Percentiles rank a stretch among this genome's conserved stretches.
Evolutionary conservation across 1,140 invertebrate species (phyloP).

Genomic region (Polyergus mexicanus): DNA sequence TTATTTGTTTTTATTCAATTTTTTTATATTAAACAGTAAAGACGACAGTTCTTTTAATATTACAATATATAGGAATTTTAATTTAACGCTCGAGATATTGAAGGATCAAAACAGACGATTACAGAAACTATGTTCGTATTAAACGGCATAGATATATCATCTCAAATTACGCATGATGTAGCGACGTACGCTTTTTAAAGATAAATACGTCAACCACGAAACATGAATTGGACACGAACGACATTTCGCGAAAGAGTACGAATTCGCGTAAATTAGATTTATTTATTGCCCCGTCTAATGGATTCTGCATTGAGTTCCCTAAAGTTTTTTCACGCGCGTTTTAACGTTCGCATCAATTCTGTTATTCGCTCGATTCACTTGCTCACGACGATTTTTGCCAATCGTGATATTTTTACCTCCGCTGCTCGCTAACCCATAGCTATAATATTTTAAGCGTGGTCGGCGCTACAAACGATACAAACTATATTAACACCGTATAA

Average conservation of each 20-base stretch:
- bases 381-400: constrained; percentile 30
- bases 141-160: constrained; percentile 12
- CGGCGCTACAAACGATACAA: background rate
- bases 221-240: background rate
- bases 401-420: constrained; percentile 37
- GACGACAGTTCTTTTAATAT: no score
- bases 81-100: background rate
- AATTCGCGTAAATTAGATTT: constrained; percentile 27
- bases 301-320: constrained; percentile 21
- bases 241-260: constrained; percentile 26
- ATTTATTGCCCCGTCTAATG: constrained; percentile 46
- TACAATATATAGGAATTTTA: background rate
- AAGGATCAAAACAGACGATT: background rate
- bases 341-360: constrained; percentile 50
- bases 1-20: background rate
- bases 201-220: constrained; percentile 12
- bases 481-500: constrained; percentile 45
- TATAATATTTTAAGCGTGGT: no score
- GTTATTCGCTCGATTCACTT: constrained; percentile 57
- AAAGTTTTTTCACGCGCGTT: constrained; percentile 36
- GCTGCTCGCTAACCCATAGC: background rate
- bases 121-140: background rate
- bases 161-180: background rate
- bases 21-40: background rate
- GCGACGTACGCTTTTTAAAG: background rate